Percentiles rank a stretch among this genome's conserved stretches.
These are phyloP conservation scores for Cotesia typhae DNA, from an alignment of 1,140 invertebrate genomes.

Conservation along the genomic window DNA sequence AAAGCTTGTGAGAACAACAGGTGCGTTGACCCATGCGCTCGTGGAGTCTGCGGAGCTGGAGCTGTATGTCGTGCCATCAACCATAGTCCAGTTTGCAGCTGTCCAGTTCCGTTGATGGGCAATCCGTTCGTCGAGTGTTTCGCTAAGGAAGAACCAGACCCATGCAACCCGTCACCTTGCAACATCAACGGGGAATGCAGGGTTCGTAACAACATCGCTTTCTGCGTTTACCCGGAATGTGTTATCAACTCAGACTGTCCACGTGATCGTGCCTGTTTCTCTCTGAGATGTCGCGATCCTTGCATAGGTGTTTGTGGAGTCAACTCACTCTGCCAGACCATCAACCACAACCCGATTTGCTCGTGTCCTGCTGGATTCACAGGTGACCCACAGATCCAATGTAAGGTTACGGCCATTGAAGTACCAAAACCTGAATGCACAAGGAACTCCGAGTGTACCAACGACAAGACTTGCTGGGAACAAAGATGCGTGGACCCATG, in stretches of 20 bases:
- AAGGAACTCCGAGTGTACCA: conserved; percentile 82
- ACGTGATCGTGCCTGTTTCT: conserved; percentile 80
- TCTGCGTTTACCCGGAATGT: conserved; percentile 86
- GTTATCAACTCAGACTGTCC: conserved; percentile 85
- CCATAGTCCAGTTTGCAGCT: conserved; percentile 83
- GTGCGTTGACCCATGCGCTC: conserved; percentile 78
- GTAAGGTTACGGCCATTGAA: conserved; percentile 58
- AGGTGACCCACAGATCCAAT: conserved; percentile 82
- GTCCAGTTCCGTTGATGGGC: conserved; percentile 74
- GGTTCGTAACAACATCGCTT: conserved; percentile 73
- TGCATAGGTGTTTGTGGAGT: conserved; percentile 83
- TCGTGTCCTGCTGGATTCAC: conserved; percentile 81
- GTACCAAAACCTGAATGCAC: conserved; percentile 79
- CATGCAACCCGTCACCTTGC: conserved; percentile 84
- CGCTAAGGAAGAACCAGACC: conserved; percentile 69
- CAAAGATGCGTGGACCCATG: conserved; percentile 83
- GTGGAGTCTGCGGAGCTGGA: conserved; percentile 74
- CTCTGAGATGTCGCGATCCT: conserved; percentile 83
- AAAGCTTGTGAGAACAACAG: conserved; percentile 77
- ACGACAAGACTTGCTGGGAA: conserved; percentile 85
- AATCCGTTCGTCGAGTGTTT: conserved; percentile 80
- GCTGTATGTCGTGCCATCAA: conserved; percentile 78
- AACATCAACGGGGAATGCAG: conserved; percentile 81
- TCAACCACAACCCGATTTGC: conserved; percentile 84
- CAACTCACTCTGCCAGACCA: conserved; percentile 83